Conservation (phyloP, 1,140 invertebrate genomes). For the Lasioglossum baleicum region DNA sequence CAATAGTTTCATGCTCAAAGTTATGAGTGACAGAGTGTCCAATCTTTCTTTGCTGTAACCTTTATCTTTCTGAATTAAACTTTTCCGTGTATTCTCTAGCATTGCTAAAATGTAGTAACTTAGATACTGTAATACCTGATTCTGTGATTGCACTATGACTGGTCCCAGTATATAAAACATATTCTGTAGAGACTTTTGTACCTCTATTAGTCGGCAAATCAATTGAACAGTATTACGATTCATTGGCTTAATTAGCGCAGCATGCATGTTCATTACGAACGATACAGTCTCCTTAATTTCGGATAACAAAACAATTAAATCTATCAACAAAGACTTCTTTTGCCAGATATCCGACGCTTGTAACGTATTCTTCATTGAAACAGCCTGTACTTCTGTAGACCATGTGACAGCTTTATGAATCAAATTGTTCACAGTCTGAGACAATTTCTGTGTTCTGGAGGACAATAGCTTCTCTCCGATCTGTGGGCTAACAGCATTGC, state of each 20-base stretch:
- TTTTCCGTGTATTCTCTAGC: slow-evolving; percentile 81
- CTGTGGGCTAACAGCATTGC: slow-evolving; percentile 55
- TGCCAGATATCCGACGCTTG: slow-evolving; percentile 84
- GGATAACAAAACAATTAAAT: slow-evolving; percentile 84
- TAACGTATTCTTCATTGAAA: slow-evolving; percentile 71
- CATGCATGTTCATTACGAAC: slow-evolving; percentile 91
- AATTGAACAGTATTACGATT: slow-evolving; percentile 87
- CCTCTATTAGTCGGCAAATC: slow-evolving; percentile 90
- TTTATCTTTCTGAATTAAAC: slow-evolving; percentile 80
- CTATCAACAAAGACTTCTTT: slow-evolving; percentile 82
- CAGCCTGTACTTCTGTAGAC: slow-evolving; percentile 70
- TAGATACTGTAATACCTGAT: slow-evolving; percentile 83
- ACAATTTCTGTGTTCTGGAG: slow-evolving; percentile 65
- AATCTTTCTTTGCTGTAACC: slow-evolving; percentile 83
- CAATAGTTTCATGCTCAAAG: slow-evolving; percentile 82
- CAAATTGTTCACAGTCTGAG: slow-evolving; percentile 56
- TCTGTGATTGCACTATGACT: slow-evolving; percentile 74
- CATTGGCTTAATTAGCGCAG: slow-evolving; percentile 87
- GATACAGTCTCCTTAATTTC: slow-evolving; percentile 84
- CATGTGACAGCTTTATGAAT: slow-evolving; percentile 68
- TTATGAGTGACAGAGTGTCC: slow-evolving; percentile 84
- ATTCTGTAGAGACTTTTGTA: slow-evolving; percentile 89
- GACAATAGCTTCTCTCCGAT: slow-evolving; percentile 71
- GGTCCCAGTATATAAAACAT: slow-evolving; percentile 78
- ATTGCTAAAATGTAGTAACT: slow-evolving; percentile 81